A percentile compares a stretch with the other conserved stretches of the same genome.
phyloP scores from a whole-genome alignment of 2,888 invertebrate genomes.

The Actias luna region DNA sequence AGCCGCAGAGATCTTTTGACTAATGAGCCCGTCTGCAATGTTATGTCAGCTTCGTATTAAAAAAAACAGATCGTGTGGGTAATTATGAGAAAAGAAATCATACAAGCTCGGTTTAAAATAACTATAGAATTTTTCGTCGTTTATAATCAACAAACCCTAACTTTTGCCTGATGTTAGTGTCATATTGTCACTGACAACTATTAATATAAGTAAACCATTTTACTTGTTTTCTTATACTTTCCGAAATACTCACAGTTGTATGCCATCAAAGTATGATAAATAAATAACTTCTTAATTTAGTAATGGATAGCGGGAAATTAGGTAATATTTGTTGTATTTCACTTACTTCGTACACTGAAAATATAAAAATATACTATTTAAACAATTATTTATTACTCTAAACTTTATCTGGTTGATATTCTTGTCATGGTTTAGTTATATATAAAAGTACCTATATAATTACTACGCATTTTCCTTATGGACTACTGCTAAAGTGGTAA shows the following conservation, averaged over 20 bases:
- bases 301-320: too few species aligned
- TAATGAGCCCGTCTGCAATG: conserved; percentile 59
- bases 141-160: neutral
- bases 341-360: too few species aligned
- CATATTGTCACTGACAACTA: too few species aligned
- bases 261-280: too few species aligned
- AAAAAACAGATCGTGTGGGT: conserved; percentile 53
- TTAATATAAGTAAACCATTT: too few species aligned
- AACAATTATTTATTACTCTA: neutral
- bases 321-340: too few species aligned
- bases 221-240: too few species aligned
- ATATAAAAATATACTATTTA: too few species aligned
- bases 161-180: too few species aligned
- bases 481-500: too few species aligned
- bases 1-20: conserved; percentile 50
- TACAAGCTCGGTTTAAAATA: neutral
- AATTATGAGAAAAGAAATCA: neutral
- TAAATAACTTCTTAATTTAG: too few species aligned
- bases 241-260: too few species aligned
- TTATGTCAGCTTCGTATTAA: conserved; percentile 58
- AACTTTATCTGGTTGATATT: neutral
- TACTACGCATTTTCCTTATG: neutral
- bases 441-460: neutral
- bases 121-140: neutral
- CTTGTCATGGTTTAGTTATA: neutral